These are phyloP conservation scores for Agrotis segetum DNA, from an alignment of 2,888 invertebrate species.

Conservation along the genomic window DNA sequence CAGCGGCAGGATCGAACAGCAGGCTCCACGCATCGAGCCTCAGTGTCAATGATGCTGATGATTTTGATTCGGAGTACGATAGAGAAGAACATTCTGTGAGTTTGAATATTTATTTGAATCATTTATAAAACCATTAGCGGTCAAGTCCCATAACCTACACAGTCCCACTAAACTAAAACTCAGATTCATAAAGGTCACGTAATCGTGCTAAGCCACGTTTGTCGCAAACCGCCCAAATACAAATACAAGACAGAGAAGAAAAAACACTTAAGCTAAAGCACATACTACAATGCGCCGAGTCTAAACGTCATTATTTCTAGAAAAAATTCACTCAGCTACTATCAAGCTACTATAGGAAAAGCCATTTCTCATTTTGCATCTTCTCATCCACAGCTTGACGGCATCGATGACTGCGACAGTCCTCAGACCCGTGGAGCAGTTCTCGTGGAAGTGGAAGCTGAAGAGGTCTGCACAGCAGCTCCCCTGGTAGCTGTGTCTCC, in stretches of 20 bases:
- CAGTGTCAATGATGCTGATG: conserved; percentile 94
- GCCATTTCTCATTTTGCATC: neutral
- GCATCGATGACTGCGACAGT: conserved; percentile 81
- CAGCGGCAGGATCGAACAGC: conserved; percentile 90
- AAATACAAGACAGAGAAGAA: neutral
- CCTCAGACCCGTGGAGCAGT: conserved; percentile 93
- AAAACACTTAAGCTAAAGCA: neutral
- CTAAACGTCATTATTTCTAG: neutral
- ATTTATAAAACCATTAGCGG: neutral
- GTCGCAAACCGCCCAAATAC: neutral
- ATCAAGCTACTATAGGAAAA: neutral
- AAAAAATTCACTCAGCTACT: no score
- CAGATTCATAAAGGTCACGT: neutral
- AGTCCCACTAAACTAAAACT: neutral
- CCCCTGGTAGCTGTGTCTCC: conserved; percentile 93
- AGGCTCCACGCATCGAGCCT: conserved; percentile 93
- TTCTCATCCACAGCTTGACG: conserved; percentile 72
- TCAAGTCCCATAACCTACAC: no score
- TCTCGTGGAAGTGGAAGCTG: conserved; percentile 95
- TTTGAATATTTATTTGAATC: neutral
- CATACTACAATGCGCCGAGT: neutral
- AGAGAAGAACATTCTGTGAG: conserved; percentile 83
- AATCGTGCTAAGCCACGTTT: neutral
- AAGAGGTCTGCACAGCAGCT: conserved; percentile 95
- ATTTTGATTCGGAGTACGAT: conserved; percentile 91